Base-by-base conservation (phyloP, 2,113 vertebrate genomes). In the Megaceryle torquata region DNA sequence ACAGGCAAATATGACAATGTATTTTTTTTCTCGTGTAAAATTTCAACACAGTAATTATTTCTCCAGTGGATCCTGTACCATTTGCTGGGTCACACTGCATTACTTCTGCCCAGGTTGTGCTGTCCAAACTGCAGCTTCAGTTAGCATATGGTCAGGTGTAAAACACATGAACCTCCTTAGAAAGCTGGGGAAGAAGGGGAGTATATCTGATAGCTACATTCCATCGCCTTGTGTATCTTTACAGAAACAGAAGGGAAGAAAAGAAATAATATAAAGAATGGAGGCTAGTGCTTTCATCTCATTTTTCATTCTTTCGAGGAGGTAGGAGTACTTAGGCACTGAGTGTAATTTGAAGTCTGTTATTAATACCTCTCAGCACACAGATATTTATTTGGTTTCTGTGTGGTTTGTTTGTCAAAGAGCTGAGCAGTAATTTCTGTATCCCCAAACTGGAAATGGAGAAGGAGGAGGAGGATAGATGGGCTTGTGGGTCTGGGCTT, bases 131-230 rank as follows among this genome's bases (percentile, higher is more conserved):
- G 51, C 20, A 21, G 51, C 15, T 83, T 74, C n/a, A 29, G 31
- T 63, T 79, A 48, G 37, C 31, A 31, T 8, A 54, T 78, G 65
- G 37, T 13, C 61, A 50, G 56, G 46, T 37, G 57, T 54, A 64
- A 65, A 80, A 50, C 59, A 69, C 13, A 2, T 17, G 21, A 61
- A 61, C 15, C 53, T 51, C 33, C 10, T 33, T 25, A 39, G 53
- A 71, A 82, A 44, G 28, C 31, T 33, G 31, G 22, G 28, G n/a
- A n/a, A 56, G n/a, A 72, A 57, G 43, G 24, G 12, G 18, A 16
- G 2, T 7, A 0, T 10, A 2, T 17, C 31, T 31, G 44, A 5
- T 10, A 2, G 4, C 44, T 93, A 29, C 22, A 1, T 50, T 33
- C 56, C 41, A 7, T 29, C 69, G 31, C 35, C 28, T 13, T 44